phyloP scores from a whole-genome alignment of 2,113 vertebrate species.

The Psittacula cyanocephala region DNA sequence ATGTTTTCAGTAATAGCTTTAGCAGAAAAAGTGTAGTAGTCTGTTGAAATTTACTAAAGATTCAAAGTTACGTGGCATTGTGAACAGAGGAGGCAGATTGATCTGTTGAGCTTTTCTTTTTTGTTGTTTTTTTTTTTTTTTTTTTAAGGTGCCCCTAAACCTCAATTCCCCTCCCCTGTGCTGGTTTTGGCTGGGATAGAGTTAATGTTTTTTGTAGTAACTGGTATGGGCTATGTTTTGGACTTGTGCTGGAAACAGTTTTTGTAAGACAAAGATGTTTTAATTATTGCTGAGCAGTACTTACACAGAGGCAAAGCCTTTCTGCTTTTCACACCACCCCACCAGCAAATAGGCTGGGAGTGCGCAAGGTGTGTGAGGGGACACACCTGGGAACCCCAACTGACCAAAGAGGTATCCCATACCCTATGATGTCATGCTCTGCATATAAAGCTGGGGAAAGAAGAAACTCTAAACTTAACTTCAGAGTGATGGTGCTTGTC shows the following conservation, averaged over 20 bases:
- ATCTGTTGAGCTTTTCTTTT: background rate
- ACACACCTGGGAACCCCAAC: background rate
- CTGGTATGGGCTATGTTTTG: background rate
- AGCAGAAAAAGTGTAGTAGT: background rate
- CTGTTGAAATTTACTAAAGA: background rate
- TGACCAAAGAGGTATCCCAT: background rate
- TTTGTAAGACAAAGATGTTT: background rate
- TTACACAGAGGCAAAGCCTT: background rate
- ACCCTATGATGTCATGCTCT: background rate
- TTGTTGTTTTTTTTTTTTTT: background rate
- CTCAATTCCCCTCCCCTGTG: background rate
- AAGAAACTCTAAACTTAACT: background rate
- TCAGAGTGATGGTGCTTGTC: background rate
- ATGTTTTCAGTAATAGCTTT: constrained; percentile 42
- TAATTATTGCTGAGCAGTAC: background rate
- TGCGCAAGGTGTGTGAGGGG: background rate
- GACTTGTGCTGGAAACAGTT: background rate
- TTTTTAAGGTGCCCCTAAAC: background rate
- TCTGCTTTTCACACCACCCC: background rate
- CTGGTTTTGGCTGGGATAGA: background rate
- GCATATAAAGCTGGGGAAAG: background rate
- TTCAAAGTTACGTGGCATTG: background rate
- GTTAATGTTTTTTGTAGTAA: background rate
- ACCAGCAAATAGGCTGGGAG: background rate
- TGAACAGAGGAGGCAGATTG: background rate